These are phyloP conservation scores for Acarapis woodi DNA, from an alignment of 1,140 invertebrate species.

Conservation along the genomic window DNA sequence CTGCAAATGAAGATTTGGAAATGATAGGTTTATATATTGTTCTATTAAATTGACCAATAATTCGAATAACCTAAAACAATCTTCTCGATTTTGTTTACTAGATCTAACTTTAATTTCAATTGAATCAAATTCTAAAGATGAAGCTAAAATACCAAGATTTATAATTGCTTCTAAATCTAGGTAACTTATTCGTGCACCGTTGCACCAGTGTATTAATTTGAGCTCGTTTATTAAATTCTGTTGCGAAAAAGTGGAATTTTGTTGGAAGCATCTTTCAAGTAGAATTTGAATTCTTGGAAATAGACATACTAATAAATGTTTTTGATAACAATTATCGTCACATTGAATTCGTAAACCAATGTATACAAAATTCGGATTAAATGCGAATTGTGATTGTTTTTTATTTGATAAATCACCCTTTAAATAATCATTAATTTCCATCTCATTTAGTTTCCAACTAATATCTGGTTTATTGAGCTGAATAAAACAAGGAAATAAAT, in stretches of 20 bases:
- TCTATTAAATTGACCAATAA: conserved; percentile 38
- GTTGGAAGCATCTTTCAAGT: neutral
- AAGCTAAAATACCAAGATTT: neutral
- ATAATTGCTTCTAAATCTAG: conserved; percentile 27
- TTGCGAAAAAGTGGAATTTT: too few species aligned
- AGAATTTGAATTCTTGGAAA: conserved; percentile 36
- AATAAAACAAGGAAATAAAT: conserved; percentile 52
- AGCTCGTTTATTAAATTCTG: conserved; percentile 1
- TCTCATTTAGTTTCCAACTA: conserved; percentile 27
- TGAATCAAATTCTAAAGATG: conserved; percentile 1
- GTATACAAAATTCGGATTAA: conserved; percentile 20
- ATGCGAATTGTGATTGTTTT: neutral
- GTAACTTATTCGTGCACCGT: conserved; percentile 42
- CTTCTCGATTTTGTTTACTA: neutral
- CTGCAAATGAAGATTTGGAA: conserved; percentile 33
- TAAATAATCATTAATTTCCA: neutral
- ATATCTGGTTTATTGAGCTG: conserved; percentile 36
- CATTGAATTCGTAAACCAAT: conserved; percentile 32
- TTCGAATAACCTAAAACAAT: conserved; percentile 14
- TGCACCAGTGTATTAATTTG: conserved; percentile 48
- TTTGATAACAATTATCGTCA: conserved; percentile 21
- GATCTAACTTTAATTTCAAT: conserved; percentile 43
- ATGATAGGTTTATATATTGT: conserved; percentile 27
- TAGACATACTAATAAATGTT: conserved; percentile 28
- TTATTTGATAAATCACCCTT: neutral